Evolutionary conservation across 2,797 vertebrate genomes (phyloP), one percentile per base, ranked within the genome.

Genomic region (Balearica regulorum): DNA sequence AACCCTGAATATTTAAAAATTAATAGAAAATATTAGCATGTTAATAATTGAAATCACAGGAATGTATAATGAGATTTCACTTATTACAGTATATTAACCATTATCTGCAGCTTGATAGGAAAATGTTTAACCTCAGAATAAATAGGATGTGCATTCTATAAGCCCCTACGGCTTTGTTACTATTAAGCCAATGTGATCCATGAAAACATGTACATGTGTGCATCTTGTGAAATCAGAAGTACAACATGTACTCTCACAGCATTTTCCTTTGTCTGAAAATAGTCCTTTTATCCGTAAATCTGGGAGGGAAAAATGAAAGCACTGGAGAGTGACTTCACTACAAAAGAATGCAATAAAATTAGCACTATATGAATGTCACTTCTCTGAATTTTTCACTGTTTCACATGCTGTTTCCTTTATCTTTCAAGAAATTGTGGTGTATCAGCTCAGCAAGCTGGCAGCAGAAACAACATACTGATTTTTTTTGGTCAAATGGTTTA

Each of bases 391-490:
- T 96, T 96, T 83, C 80, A 89, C 66, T 89, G 80, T 90, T 97
- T 97, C 83, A 89, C 88, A 79, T 96, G 80, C 85, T 90, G 84
- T 96, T 97, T 93, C 92, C 69, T 95, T 97, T 93, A 60, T 83
- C 82, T 95, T 93, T 89, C 58, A 68, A 87, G 75, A 89, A 90
- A 92, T 95, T 65, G 91, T 90, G 76, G 72, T 69, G 83, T 64
- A 91, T 88, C 90, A 95, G 76, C 90, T 96, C 95, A 95, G 96
- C 91, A 97, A 93, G 94, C 97, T 95, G 93, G 77, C 92, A 97
- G 97, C 90, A 97, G 96, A 98, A 97, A 95, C 95, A 97, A 97
- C 89, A 94, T 94, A 97, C 97, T 97, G 94, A 97, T 89, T 95
- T 97, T 92, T 94, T 97, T 94, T 89, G 91, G 94, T 97, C 97